Evolutionary conservation across 2,888 invertebrate species (phyloP).

Genomic region (Cenopis cana): DNA sequence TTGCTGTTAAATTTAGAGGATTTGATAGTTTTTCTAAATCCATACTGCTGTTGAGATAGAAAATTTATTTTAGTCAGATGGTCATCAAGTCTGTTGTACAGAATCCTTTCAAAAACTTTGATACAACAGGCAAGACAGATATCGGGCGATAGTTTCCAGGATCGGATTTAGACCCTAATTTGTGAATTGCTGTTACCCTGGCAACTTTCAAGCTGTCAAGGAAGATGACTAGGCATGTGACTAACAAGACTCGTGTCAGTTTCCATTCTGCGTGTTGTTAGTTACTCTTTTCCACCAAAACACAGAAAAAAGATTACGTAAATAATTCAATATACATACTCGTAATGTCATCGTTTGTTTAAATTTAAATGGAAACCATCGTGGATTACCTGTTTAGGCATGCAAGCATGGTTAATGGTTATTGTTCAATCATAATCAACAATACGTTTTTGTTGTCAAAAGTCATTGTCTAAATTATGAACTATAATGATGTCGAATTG

Average conservation of each 20-base stretch:
- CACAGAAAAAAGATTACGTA: neutral
- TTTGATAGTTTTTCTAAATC: too few relatives aligned
- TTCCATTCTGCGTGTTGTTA: neutral
- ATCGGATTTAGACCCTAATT: too few relatives aligned
- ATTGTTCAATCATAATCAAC: constrained; percentile 4
- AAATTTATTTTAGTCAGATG: too few relatives aligned
- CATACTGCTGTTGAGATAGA: too few relatives aligned
- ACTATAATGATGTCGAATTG: constrained; percentile 34
- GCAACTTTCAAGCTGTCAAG: too few relatives aligned
- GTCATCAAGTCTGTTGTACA: too few relatives aligned
- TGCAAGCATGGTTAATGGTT: too few relatives aligned
- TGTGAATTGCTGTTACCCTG: too few relatives aligned
- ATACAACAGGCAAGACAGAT: too few relatives aligned
- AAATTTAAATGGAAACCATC: neutral
- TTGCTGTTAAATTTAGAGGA: too few relatives aligned
- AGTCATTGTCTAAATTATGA: constrained; percentile 33
- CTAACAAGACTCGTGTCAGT: neutral
- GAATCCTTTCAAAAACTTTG: too few relatives aligned
- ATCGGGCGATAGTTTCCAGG: too few relatives aligned
- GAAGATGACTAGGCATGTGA: neutral
- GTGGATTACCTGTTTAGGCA: neutral
- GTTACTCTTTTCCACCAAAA: neutral
- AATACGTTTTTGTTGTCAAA: constrained; percentile 24
- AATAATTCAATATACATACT: neutral
- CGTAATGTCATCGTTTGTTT: neutral